Percentiles rank a stretch among this genome's conserved stretches.
Conservation (phyloP, 2,888 invertebrate species). For the Drosophila atripex region DNA sequence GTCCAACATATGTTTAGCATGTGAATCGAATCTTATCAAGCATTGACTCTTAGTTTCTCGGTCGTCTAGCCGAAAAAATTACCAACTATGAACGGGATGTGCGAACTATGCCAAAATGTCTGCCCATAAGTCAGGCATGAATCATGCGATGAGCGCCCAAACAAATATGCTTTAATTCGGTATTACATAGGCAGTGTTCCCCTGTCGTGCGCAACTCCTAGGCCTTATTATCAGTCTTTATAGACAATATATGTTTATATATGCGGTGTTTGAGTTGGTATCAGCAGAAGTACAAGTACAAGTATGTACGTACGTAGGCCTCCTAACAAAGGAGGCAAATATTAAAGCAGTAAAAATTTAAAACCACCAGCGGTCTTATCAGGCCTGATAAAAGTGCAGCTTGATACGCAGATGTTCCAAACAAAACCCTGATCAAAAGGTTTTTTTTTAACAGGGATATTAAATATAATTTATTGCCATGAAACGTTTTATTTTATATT, state of each 20-base stretch:
- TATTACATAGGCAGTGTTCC: conserved; percentile 7
- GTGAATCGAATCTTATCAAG: conserved; percentile 55
- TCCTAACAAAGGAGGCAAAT: conserved; percentile 30
- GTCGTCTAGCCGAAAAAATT: conserved; percentile 53
- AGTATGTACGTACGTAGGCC: conserved; percentile 24
- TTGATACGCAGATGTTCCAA: conserved; percentile 32
- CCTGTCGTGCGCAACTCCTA: conserved; percentile 52
- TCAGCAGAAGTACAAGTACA: conserved; percentile 16
- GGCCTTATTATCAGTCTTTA: conserved; percentile 57
- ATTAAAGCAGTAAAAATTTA: conserved; percentile 20
- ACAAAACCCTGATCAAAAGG: conserved; percentile 13
- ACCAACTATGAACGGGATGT: conserved; percentile 18
- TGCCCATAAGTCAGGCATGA: conserved; percentile 23
- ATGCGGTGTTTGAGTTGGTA: conserved; percentile 4
- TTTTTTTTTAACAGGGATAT: not conserved
- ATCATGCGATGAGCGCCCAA: conserved; percentile 17
- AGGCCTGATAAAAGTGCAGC: conserved; percentile 36
- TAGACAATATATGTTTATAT: conserved; percentile 15
- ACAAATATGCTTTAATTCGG: conserved; percentile 23
- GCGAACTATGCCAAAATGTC: conserved; percentile 43
- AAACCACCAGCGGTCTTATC: conserved; percentile 26
- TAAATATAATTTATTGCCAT: not conserved
- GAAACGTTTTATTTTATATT: not conserved
- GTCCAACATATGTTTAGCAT: conserved; percentile 30
- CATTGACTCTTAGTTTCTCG: conserved; percentile 49